Evolutionary conservation across 2,113 vertebrate species (phyloP), one percentile per base, ranked within the genome.

Genomic region (Semicossyphus pulcher): DNA sequence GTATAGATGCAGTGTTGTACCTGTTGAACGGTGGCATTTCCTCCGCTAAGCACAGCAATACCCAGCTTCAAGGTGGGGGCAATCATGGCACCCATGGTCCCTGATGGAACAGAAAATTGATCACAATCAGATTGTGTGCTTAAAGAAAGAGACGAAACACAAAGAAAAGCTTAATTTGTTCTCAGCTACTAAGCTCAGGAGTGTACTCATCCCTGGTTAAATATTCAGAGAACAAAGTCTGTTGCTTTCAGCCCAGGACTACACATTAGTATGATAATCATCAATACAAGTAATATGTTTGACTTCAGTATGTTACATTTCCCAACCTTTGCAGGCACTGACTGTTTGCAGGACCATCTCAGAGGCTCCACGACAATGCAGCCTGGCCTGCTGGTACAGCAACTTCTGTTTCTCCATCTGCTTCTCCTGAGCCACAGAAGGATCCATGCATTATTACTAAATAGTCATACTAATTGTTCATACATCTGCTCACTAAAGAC

Each of bases 391-490:
- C 60, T 98, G 97, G 90, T 97, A 98, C 0, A 96, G 91, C 71
- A 98, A 91, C 84, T 96, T 97, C 86, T 98, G 97, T 75, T 99
- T 99, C 84, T 97, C 96, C 95, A 97, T 95, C 91, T 99, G 97
- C 70, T 99, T 99, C 89, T 97, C 97, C 97, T 99, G 89, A 52
- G 10, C 16, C 61, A 7, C 28, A 78, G 7, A 73, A 45, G 21
- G n/a, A 7, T 42, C 23, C 12, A 61, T 7, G 14, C 7, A 39
- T 15, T 14, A 7, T 14, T 20, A 11, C 11, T 45, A n/a, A n/a
- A n/a, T n/a, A n/a, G n/a, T n/a, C n/a, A n/a, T n/a, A n/a, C n/a
- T n/a, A n/a, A n/a, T n/a, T n/a, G n/a, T n/a, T n/a, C n/a, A n/a
- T n/a, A n/a, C n/a, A n/a, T n/a, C n/a, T n/a, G n/a, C n/a, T n/a